These are phyloP conservation scores for Trogon surrucura DNA, from an alignment of 2,113 vertebrate genomes.

Conservation along the genomic window DNA sequence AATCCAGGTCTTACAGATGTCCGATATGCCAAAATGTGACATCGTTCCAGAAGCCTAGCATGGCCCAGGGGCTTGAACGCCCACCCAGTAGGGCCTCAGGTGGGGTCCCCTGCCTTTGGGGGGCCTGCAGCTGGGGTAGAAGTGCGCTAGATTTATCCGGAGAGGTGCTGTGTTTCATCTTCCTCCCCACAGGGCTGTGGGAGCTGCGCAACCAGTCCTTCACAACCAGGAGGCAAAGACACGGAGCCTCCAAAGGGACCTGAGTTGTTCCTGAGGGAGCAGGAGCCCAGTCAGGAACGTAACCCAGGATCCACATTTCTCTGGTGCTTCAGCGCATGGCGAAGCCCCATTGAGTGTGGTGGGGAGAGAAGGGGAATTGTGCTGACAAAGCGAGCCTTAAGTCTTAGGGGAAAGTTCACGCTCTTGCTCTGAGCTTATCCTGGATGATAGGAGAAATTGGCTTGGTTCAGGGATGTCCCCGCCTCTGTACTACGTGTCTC, in stretches of 20 bases:
- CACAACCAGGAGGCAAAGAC: not conserved
- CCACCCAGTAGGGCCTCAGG: rapidly evolving
- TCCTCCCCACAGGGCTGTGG: not conserved
- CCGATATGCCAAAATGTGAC: not conserved
- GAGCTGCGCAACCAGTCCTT: rapidly evolving
- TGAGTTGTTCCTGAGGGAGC: not conserved
- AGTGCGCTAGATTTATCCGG: rapidly evolving
- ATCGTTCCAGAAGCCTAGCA: rapidly evolving
- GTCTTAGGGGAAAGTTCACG: not conserved
- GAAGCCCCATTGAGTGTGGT: not conserved
- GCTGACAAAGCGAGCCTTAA: not conserved
- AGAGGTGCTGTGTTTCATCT: not conserved
- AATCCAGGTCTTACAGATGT: not conserved
- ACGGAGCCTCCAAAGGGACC: rapidly evolving
- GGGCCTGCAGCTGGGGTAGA: not conserved
- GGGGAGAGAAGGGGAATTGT: not conserved
- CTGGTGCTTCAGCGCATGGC: not conserved
- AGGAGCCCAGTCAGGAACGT: not conserved
- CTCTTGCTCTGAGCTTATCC: not conserved
- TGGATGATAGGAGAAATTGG: not conserved
- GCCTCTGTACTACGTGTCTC: rapidly evolving
- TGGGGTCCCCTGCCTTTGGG: not conserved
- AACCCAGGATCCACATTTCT: not conserved
- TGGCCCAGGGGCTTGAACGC: rapidly evolving
- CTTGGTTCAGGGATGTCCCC: not conserved